Base-by-base conservation (phyloP, 2,888 invertebrate genomes). In the Latrodectus elegans region DNA sequence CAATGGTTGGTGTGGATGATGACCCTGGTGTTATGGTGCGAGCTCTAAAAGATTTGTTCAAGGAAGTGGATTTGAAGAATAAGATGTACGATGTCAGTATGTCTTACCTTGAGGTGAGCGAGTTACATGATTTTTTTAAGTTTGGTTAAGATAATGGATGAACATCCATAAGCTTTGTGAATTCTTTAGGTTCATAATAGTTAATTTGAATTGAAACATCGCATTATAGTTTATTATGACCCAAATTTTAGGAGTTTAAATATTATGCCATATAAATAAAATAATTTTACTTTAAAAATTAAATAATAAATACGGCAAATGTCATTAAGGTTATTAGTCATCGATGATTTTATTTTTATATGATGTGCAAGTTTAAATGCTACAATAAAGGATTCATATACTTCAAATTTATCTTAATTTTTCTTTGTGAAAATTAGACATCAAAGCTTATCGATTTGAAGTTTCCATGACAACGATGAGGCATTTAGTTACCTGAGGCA, bases 1-100 rank as follows among this genome's bases (percentile, higher is more conserved):
- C 97, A 11, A 97, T 97, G 97, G 94, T 96, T 73, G 96, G 96
- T 0, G 93, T 93, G 51, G 94, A 92, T 70, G 92, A 93, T 38
- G 92, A 95, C 89, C 96, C 96, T 0, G 97, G 97, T 6, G 95
- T 97, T 88, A 97, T 97, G 97, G 95, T 96, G 0, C 94, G 96
- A 76, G 96, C 97, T 0, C 94, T 97, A 52, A 95, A 95, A 91
- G 96, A 97, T 91, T 94, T 97, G 83, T 97, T 97, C 93, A 93
- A 94, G 85, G 94, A 94, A 89, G 95, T 95, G 89, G 94, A 94
- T 88, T 93, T 93, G 49, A 93, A 94, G 86, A 94, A 94, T 74
- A 93, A 94, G 90, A 90, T 90, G 68, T 93, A 94, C 92, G 94
- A 92, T 78, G 93, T 94, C 74, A 92, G 93, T 74, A 93, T 99